Percentiles rank a stretch among this genome's conserved stretches.
phyloP scores from a whole-genome alignment of 2,888 invertebrate genomes.

The Congeria kusceri region DNA sequence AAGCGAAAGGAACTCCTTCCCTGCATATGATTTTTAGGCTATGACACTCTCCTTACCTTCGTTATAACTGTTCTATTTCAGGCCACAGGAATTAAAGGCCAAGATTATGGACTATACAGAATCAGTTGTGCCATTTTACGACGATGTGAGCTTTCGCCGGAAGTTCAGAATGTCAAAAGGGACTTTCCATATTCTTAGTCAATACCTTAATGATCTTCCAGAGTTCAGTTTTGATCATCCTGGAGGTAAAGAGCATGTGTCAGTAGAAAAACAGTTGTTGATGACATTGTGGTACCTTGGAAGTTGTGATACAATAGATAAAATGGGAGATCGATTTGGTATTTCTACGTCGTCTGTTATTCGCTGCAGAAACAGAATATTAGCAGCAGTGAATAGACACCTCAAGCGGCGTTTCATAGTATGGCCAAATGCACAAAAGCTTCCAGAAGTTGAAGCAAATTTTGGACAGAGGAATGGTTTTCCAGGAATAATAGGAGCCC shows the following conservation, averaged over 20 bases:
- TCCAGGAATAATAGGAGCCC: constrained; percentile 49
- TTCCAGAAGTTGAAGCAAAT: constrained; percentile 2
- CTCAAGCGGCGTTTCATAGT: constrained; percentile 33
- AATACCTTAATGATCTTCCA: constrained; percentile 41
- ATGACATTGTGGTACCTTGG: constrained; percentile 50
- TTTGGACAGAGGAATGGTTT: constrained; percentile 48
- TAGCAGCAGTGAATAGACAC: constrained; percentile 29
- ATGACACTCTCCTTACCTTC: not conserved
- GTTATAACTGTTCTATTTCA: constrained; percentile 22
- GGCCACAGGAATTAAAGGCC: constrained; percentile 36
- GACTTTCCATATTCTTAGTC: constrained; percentile 26
- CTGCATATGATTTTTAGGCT: too few relatives aligned
- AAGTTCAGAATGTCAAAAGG: constrained; percentile 44
- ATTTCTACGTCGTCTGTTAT: constrained; percentile 37
- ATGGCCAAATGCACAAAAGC: constrained; percentile 37
- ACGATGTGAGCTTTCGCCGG: constrained; percentile 32
- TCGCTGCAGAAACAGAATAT: constrained; percentile 28
- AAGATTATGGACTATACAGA: constrained; percentile 38
- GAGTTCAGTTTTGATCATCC: constrained; percentile 25
- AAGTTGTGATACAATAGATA: constrained; percentile 34
- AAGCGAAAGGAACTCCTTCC: too few relatives aligned
- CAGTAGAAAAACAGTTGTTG: constrained; percentile 42
- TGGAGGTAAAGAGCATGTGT: constrained; percentile 41
- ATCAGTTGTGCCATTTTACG: constrained; percentile 41
- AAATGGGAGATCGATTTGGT: constrained; percentile 47